Percentiles rank a stretch among this genome's conserved stretches.
These are phyloP conservation scores for Nannobrachium achirus DNA, from an alignment of 2,113 vertebrate genomes.

Conservation along the genomic window DNA sequence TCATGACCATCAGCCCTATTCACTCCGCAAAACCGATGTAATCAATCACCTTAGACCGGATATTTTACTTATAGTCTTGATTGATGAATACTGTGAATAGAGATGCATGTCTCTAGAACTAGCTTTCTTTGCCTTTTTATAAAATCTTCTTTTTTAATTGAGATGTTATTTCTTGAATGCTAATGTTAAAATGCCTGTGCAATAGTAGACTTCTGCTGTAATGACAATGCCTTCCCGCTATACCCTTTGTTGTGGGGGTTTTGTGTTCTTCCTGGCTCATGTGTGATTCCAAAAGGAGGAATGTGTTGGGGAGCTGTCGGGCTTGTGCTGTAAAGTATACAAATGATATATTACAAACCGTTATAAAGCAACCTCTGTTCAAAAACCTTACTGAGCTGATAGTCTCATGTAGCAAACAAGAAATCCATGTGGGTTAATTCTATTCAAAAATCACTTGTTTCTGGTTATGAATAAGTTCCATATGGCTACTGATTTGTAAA, in stretches of 20 bases:
- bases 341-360: neutral
- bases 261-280: conserved; percentile 8
- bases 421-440: conserved; percentile 1
- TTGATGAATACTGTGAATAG: conserved; percentile 68
- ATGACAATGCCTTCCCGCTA: conserved; percentile 44
- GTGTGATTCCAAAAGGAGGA: neutral
- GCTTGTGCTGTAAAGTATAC: conserved; percentile 12
- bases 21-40: conserved; percentile 3
- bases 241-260: conserved; percentile 17
- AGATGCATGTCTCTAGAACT: conserved; percentile 58
- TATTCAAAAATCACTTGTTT: conserved; percentile 13
- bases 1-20: conserved; percentile 7
- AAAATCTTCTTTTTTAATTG: conserved; percentile 1
- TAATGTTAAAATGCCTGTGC: conserved; percentile 24
- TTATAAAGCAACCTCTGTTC: conserved; percentile 14
- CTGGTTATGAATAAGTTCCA: conserved; percentile 26
- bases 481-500: conserved; percentile 4
- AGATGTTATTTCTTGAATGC: conserved; percentile 1
- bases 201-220: conserved; percentile 43
- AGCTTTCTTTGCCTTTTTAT: conserved; percentile 39
- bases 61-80: neutral
- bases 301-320: neutral
- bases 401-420: conserved; percentile 65
- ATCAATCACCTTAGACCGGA: conserved; percentile 9
- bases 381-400: conserved; percentile 38